Base-by-base conservation (phyloP, 2,888 invertebrate genomes). In the Tetragonula carbonaria region DNA sequence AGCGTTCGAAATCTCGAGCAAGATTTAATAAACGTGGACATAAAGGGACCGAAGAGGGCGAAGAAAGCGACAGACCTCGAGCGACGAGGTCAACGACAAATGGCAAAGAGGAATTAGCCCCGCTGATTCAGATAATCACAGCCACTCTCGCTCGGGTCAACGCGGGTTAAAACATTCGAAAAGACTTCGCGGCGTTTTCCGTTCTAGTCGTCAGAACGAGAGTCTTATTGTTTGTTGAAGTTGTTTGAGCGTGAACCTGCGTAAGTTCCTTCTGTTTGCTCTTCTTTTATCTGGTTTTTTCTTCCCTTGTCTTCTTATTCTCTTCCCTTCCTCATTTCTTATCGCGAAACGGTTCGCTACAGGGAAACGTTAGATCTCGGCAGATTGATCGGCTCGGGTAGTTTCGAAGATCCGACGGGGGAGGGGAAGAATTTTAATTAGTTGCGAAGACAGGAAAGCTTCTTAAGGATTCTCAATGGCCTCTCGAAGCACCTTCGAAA, bases 391-490 rank as follows among this genome's bases (percentile, higher is more conserved):
- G 50, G 72, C 51, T 63, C 45, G n/a, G 4, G 57, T 8, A 78
- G 67, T 84, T 75, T 57, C n/a, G 67, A 84, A 75, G 84, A 84
- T 75, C 66, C 74, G 28, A 84, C 28, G 28, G 28, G 28, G 28
- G 28, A 63, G 67, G 84, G 84, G 78, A 84, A 68, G 78, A 84
- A 84, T 84, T 84, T 84, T 84, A 84, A 84, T 84, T 84, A 84
- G 84, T 72, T 78, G 71, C 71, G 23, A 75, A 72, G 84, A 55
- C 67, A 33, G 71, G 71, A 66, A 78, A 78, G 74, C 85, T 84
- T 84, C 84, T 84, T 84, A 84, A 78, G 78, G 74, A 84, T 84
- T 84, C 84, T 84, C 67, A 75, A 84, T 74, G 71, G 85, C 77
- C 84, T 75, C 78, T 78, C 78, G 84, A 84, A 84, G 72, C 78